These are phyloP conservation scores for Agelaius phoeniceus DNA, from an alignment of 2,113 vertebrate species.

Conservation along the genomic window DNA sequence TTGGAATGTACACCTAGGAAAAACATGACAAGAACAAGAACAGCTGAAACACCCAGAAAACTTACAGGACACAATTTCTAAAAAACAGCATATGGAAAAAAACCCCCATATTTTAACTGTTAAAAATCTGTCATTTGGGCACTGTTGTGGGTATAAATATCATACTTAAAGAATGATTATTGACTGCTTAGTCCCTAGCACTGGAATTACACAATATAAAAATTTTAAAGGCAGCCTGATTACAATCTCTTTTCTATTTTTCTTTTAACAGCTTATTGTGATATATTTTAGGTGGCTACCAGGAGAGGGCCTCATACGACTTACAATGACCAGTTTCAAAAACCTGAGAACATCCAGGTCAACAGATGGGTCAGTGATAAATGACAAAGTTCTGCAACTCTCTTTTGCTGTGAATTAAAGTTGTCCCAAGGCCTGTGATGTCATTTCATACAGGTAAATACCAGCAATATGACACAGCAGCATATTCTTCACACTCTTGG, in stretches of 20 bases:
- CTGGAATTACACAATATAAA: not conserved
- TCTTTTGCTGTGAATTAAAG: not conserved
- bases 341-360: not conserved
- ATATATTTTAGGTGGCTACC: not conserved
- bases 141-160: not conserved
- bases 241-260: not conserved
- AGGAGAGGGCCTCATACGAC: constrained; percentile 63
- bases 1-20: constrained; percentile 82
- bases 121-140: not conserved
- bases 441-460: constrained; percentile 7
- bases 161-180: not conserved
- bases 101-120: not conserved
- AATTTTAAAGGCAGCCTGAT: not conserved
- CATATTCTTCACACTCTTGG: not conserved
- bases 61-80: not conserved
- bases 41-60: not conserved
- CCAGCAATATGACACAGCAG: not conserved
- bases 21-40: not conserved
- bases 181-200: not conserved
- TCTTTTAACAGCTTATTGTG: not conserved
- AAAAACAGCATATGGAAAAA: not conserved
- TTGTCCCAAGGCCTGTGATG: not conserved
- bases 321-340: constrained; percentile 8
- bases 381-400: not conserved
- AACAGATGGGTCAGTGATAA: not conserved